Conservation (phyloP, 2,113 vertebrate species). For the Ardeotis arabs region DNA sequence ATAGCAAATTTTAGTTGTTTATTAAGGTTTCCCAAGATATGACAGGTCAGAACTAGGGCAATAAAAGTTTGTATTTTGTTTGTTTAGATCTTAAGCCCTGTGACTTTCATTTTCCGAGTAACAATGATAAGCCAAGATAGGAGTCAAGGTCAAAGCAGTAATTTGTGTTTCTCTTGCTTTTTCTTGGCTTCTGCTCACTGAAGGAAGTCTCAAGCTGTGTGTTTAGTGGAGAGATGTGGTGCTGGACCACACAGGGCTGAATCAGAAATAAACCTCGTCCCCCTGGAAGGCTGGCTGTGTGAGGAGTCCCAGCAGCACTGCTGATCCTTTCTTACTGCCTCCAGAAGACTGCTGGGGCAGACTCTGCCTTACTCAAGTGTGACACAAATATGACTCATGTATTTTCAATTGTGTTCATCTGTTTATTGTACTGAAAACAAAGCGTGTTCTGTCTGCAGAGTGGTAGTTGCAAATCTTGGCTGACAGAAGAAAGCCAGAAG, state of each 20-base stretch:
- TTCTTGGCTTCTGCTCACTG: constrained; percentile 20
- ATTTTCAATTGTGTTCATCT: background rate
- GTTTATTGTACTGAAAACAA: background rate
- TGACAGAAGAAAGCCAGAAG: background rate
- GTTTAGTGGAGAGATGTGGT: background rate
- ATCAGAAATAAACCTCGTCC: background rate
- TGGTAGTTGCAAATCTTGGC: background rate
- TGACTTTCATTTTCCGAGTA: constrained; percentile 52
- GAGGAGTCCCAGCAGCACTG: background rate
- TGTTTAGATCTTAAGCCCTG: constrained; percentile 39
- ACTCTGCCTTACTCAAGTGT: background rate
- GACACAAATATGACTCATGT: background rate
- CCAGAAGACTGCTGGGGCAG: background rate
- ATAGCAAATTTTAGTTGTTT: background rate
- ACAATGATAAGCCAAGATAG: constrained; percentile 32
- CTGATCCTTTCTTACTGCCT: background rate
- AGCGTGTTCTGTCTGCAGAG: background rate
- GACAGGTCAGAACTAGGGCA: background rate
- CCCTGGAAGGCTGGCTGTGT: background rate
- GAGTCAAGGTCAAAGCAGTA: constrained; percentile 56
- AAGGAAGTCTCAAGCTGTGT: constrained; percentile 31
- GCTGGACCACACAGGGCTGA: background rate
- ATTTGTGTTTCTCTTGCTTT: constrained; percentile 29
- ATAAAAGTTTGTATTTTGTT: constrained; percentile 33
- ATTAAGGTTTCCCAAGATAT: background rate